Percentiles rank a stretch among this genome's conserved stretches.
These are phyloP conservation scores for cattle (Bos taurus) DNA, from an alignment of 2,113 vertebrate species.

Conservation along the genomic window DNA sequence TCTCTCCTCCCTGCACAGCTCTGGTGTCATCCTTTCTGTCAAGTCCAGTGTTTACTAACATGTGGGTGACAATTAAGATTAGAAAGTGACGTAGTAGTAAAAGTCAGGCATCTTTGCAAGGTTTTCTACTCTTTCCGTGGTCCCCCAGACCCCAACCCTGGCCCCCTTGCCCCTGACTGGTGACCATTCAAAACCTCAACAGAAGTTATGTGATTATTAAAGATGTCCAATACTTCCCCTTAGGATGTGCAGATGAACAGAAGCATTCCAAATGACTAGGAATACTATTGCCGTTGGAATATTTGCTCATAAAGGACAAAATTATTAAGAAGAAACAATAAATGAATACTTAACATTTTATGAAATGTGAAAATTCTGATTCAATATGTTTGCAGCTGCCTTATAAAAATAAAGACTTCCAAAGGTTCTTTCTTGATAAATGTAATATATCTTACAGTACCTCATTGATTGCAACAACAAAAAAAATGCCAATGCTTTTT, in stretches of 20 bases:
- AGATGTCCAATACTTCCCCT: background rate
- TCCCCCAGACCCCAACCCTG: background rate
- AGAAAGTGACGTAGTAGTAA: background rate
- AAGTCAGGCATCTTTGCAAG: background rate
- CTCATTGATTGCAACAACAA: constrained; percentile 14
- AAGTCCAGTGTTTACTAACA: background rate
- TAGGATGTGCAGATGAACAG: background rate
- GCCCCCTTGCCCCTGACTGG: background rate
- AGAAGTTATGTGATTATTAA: background rate
- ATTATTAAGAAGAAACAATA: background rate
- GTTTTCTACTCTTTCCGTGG: background rate
- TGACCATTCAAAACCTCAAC: background rate
- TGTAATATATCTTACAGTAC: background rate
- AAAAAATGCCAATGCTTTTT: background rate
- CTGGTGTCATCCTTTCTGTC: constrained; percentile 43
- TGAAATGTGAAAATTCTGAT: background rate
- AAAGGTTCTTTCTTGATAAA: background rate
- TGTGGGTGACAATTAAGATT: constrained; percentile 39
- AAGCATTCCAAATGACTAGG: background rate
- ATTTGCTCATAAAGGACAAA: background rate
- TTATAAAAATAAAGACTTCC: background rate
- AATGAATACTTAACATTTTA: background rate
- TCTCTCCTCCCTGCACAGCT: constrained; percentile 52
- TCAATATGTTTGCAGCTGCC: background rate
- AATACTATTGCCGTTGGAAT: background rate